Evolutionary conservation across 2,888 invertebrate genomes (phyloP), one percentile per base, ranked within the genome.

Genomic region (Trissoscelio sp.): DNA sequence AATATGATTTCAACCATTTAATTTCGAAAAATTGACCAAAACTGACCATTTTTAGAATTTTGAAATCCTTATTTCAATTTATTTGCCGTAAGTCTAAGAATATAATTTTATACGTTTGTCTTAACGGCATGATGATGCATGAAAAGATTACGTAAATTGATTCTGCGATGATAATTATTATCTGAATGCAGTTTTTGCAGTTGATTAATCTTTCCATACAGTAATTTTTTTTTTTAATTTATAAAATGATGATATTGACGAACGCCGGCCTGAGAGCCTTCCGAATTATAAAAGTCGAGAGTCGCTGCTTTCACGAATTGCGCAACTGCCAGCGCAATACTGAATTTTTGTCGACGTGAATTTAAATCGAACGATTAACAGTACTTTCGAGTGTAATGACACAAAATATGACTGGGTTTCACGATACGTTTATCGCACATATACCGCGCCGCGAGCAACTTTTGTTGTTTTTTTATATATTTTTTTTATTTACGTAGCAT

Each of bases 261-360:
- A 22, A 51, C 55, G n/a, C 34, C 9, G 62, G 7, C n/a, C 31
- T 34, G 20, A 3, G 67, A 42, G 12, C 20, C 42, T 51, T 31
- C 66, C 57, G 64, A 78, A 81, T 53, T 58, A 70, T 66, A 77
- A 70, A 84, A 85, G 81, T 83, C 83, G 84, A 86, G 85, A 85
- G 85, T 81, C 57, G 79, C 51, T 82, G 84, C 87, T 86, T 87
- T 87, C 87, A 86, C 87, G 84, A 72, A 83, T 87, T 87, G 85
- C 85, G 82, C 84, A 86, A 86, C 62, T 48, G 78, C 24, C 79
- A 24, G 58, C 74, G 82, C 83, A 83, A 79, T 66, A 67, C 48
- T 79, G 69, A 64, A 73, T 79, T 84, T 84, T 84, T 74, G 83
- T 83, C 78, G 82, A 81, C 80, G 74, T 77, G 84, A 84, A 83